These are phyloP conservation scores for Drosophila elegans DNA, from an alignment of 1,140 invertebrate genomes.

Conservation along the genomic window DNA sequence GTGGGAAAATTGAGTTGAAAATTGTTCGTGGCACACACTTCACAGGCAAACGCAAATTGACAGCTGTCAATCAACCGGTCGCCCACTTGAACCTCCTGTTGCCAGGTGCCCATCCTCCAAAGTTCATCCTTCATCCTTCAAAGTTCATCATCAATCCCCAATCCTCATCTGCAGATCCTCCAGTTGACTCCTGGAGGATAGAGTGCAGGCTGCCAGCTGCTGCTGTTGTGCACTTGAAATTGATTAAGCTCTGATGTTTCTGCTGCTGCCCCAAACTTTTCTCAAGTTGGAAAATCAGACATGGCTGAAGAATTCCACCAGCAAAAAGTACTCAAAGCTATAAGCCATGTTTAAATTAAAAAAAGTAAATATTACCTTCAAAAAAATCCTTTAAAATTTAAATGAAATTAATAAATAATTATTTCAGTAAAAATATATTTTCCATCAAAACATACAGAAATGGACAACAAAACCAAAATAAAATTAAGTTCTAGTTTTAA, in stretches of 20 bases:
- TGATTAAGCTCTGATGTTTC: slow-evolving; percentile 49
- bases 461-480: too few relatives aligned
- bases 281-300: slow-evolving; percentile 3
- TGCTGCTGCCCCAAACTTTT: slow-evolving; percentile 10
- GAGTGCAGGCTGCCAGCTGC: slow-evolving; percentile 1
- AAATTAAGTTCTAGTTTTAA: too few relatives aligned
- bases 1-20: slow-evolving; percentile 49
- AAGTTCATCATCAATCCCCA: neutral
- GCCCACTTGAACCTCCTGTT: slow-evolving; percentile 24
- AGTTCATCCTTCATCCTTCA: neutral
- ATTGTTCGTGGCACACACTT: slow-evolving; percentile 47
- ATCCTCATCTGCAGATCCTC: neutral
- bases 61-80: slow-evolving; percentile 69
- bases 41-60: slow-evolving; percentile 67
- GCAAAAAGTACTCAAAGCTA: neutral
- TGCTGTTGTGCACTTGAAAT: slow-evolving; percentile 63
- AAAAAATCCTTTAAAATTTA: too few relatives aligned
- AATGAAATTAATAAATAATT: too few relatives aligned
- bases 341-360: too few relatives aligned
- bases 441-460: too few relatives aligned
- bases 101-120: slow-evolving; percentile 18
- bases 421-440: too few relatives aligned
- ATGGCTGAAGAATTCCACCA: neutral
- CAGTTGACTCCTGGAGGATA: slow-evolving; percentile 15
- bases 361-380: too few relatives aligned